Base-by-base conservation (phyloP, 2,113 vertebrate genomes). In the Haemorhous mexicanus region DNA sequence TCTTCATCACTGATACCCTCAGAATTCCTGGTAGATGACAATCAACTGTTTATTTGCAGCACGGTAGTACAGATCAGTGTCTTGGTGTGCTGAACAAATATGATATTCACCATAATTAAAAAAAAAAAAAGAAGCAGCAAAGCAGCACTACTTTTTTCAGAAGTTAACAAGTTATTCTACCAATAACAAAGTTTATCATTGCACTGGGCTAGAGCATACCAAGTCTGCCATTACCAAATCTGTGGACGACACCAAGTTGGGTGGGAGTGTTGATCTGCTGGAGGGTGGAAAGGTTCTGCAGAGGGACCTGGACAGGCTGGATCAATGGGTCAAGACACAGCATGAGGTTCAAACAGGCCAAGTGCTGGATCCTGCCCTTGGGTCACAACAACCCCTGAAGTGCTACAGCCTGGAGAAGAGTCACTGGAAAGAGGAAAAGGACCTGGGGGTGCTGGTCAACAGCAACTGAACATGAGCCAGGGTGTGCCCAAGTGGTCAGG, bases 401-500 rank as follows among this genome's bases (percentile, higher is more conserved):
- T 27, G 22, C 32, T 37, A 16, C 50, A 74, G 68, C 14, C 59
- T 58, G 32, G 59, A 3, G 26, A 56, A 73, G 49, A 80, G 59
- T 7, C 3, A 10, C 43, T 49, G 35, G 17, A 37, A 73, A 43
- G 18, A 50, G 27, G 8, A 66, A 66, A 74, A 66, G 22, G 18
- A 50, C 1, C 12, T 28, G 22, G 32, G 5, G 3, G 1, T 33
- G 14, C 0, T 66, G 21, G 22, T 49, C 26, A 27, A 23, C 7
- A 43, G 35, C 43, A 49, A 1, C 14, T 44, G 52, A 73, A 33
- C 18, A 32, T 8, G 14, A 58, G 12, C 43, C 43, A 64, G 43
- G 3, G 21, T 15, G 21, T 32, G 43, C 11, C 49, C 30, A 49
- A 49, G 35, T 35, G 17, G 35, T 6, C 67, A 66, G 14, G 26